phyloP scores from a whole-genome alignment of 2,113 vertebrate species.

The Sorex araneus region DNA sequence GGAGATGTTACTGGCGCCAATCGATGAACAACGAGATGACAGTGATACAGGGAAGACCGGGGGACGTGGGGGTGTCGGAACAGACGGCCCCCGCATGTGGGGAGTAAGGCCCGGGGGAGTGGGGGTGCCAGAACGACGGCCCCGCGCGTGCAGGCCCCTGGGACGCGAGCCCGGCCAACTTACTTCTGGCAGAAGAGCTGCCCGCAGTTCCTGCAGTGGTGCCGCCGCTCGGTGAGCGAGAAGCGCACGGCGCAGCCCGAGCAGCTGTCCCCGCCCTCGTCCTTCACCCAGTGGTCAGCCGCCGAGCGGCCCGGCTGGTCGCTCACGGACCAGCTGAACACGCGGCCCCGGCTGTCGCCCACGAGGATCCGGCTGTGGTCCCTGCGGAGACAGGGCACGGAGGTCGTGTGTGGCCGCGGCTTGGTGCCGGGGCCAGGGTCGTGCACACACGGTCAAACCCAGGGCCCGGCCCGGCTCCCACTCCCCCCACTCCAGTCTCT shows the following conservation, averaged over 20 bases:
- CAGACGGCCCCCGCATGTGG: no score
- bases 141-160: no score
- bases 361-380: slow-evolving; percentile 99
- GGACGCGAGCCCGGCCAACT: slow-evolving; percentile 70
- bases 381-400: slow-evolving; percentile 84
- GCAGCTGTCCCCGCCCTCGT: slow-evolving; percentile 98
- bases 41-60: no score
- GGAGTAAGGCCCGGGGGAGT: no score
- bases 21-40: neutral
- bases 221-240: slow-evolving; percentile 96
- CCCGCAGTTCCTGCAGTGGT: slow-evolving; percentile 99
- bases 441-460: neutral
- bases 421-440: neutral
- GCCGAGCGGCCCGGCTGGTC: slow-evolving; percentile 97
- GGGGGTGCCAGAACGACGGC: no score
- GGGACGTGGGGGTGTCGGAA: no score
- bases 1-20: no score
- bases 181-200: slow-evolving; percentile 99
- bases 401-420: fast-evolving
- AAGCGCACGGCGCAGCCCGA: slow-evolving; percentile 96
- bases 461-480: neutral
- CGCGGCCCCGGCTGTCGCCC: slow-evolving; percentile 95
- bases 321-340: slow-evolving; percentile 99
- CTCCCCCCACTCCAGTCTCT: neutral
- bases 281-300: slow-evolving; percentile 99